Percentiles rank a stretch among this genome's conserved stretches.
Conservation (phyloP, 2,888 invertebrate species). For the Branchinecta sandiegonensis region DNA sequence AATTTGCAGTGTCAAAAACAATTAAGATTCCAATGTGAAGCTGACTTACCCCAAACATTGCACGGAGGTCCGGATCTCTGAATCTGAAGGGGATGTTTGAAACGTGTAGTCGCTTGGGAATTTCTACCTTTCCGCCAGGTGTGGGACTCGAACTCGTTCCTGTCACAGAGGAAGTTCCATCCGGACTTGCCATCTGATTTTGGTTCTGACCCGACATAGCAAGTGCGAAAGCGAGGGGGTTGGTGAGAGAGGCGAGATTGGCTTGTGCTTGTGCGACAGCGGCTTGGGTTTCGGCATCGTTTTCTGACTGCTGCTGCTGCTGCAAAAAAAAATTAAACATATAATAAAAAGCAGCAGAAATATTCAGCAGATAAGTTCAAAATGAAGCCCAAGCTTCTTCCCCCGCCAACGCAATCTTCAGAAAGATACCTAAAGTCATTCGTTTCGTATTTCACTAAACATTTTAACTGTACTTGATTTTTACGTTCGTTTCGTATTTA, state of each 20-base stretch:
- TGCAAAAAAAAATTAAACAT: no score
- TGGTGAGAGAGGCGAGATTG: neutral
- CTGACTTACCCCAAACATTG: conserved; percentile 89
- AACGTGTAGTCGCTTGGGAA: conserved; percentile 92
- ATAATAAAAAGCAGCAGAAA: no score
- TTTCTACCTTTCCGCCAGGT: conserved; percentile 42
- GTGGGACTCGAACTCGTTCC: conserved; percentile 28
- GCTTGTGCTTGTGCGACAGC: conserved; percentile 15
- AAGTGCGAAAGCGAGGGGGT: conserved; percentile 4
- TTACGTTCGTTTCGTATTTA: no score
- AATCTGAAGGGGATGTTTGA: conserved; percentile 99
- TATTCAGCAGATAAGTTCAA: no score
- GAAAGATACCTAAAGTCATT: no score
- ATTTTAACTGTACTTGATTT: no score
- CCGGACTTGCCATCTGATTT: conserved; percentile 32
- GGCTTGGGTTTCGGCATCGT: conserved; percentile 2
- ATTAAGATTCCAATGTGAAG: neutral
- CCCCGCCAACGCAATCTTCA: no score
- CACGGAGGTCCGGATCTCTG: conserved; percentile 93
- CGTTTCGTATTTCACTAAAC: no score
- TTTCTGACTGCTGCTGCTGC: neutral
- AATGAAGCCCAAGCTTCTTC: no score
- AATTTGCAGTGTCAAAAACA: no score
- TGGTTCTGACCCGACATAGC: conserved; percentile 10
- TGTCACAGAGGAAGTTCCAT: conserved; percentile 27